These are phyloP conservation scores for Caiman crocodilus DNA, from an alignment of 2,797 vertebrate species.

Conservation along the genomic window DNA sequence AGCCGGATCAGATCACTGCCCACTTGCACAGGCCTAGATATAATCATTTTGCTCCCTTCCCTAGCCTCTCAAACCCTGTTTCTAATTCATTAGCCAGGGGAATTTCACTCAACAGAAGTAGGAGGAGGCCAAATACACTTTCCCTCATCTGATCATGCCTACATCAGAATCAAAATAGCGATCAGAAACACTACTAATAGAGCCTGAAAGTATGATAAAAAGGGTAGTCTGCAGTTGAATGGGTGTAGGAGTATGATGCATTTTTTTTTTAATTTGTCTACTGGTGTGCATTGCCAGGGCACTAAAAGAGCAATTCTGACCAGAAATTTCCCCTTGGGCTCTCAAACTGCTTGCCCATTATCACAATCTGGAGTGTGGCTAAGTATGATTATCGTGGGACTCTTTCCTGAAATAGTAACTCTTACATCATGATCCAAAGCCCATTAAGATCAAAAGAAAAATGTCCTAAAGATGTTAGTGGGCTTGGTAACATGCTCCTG, in stretches of 20 bases:
- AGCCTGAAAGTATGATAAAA: too few relatives aligned
- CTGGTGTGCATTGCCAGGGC: not conserved
- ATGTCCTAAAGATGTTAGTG: not conserved
- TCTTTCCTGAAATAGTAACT: not conserved
- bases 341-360: not conserved
- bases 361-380: not conserved
- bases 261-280: rapidly evolving
- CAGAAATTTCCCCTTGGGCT: not conserved
- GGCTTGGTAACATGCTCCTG: not conserved
- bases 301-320: not conserved
- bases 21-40: too few relatives aligned
- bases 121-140: not conserved
- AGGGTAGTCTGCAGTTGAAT: not conserved
- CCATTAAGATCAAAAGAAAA: not conserved
- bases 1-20: too few relatives aligned
- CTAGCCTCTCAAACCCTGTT: too few relatives aligned
- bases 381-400: not conserved
- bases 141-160: not conserved
- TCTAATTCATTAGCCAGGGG: too few relatives aligned
- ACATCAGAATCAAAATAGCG: not conserved
- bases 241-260: rapidly evolving
- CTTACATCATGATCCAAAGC: not conserved
- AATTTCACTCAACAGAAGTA: not conserved
- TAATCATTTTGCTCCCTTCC: too few relatives aligned
- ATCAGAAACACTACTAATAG: not conserved